phyloP scores from a whole-genome alignment of 2,888 invertebrate species.

The Drosophila multiciliata region DNA sequence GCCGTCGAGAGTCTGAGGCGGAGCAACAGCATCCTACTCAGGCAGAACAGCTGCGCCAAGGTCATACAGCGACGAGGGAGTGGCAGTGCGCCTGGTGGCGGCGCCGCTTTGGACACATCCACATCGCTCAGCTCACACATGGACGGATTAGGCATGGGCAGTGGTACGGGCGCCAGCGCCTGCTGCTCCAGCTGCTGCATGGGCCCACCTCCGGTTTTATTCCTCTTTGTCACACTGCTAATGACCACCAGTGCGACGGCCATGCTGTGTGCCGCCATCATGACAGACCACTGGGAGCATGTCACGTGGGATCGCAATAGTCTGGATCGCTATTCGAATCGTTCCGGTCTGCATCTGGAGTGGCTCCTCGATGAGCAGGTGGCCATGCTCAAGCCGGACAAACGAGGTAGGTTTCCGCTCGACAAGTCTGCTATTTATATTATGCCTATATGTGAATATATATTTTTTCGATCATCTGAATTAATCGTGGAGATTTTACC shows the following conservation, averaged over 20 bases:
- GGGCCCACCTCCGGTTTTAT: constrained; percentile 84
- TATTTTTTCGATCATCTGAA: too few relatives aligned
- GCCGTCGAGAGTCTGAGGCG: constrained; percentile 82
- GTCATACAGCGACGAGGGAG: constrained; percentile 80
- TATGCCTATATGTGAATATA: not conserved
- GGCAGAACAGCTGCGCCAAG: constrained; percentile 83
- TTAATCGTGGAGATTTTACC: too few relatives aligned
- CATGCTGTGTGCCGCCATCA: constrained; percentile 93
- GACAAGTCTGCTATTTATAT: not conserved
- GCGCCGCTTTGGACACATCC: constrained; percentile 67
- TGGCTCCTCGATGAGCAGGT: constrained; percentile 92
- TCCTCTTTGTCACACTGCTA: constrained; percentile 86
- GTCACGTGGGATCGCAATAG: constrained; percentile 91
- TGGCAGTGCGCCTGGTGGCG: constrained; percentile 62
- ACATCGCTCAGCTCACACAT: constrained; percentile 81
- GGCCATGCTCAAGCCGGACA: constrained; percentile 87
- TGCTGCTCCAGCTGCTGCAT: constrained; percentile 83
- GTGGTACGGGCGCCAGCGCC: constrained; percentile 67
- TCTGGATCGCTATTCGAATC: constrained; percentile 84
- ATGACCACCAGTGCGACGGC: constrained; percentile 92
- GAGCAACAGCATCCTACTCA: constrained; percentile 82
- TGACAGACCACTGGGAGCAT: constrained; percentile 96
- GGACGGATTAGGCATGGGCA: constrained; percentile 78
- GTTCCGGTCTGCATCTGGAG: constrained; percentile 87
- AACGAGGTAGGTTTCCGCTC: constrained; percentile 70